Evolutionary conservation across 1,140 invertebrate genomes (phyloP).

Genomic region (Semibalanus balanoides): DNA sequence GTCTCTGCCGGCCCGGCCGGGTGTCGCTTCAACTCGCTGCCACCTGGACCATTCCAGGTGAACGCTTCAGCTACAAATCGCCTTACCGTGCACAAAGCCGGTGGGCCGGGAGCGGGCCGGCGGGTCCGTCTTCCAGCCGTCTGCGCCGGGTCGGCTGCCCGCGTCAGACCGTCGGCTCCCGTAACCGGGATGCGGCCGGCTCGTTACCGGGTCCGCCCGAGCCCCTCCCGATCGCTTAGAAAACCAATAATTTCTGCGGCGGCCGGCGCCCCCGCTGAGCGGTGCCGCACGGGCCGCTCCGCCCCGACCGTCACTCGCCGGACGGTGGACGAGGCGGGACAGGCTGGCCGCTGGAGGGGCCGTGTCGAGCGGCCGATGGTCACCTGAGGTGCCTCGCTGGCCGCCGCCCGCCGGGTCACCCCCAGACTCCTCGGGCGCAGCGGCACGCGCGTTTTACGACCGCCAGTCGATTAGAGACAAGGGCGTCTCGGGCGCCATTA

Average conservation of each 20-base stretch:
- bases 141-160: no score
- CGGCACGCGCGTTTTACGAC: no score
- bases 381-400: not conserved
- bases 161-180: no score
- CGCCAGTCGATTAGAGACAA: not conserved
- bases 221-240: not conserved
- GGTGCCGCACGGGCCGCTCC: no score
- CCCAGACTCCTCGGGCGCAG: no score
- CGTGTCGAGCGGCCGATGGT: not conserved
- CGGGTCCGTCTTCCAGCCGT: not conserved
- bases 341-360: no score
- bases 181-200: no score
- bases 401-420: no score
- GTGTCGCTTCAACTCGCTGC: no score
- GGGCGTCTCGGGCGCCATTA: not conserved
- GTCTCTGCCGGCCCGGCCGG: not conserved
- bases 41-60: not conserved
- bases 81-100: not conserved
- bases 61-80: not conserved
- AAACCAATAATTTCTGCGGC: not conserved
- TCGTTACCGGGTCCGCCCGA: not conserved
- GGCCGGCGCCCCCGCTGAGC: no score
- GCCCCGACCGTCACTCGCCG: no score
- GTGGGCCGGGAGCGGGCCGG: no score
- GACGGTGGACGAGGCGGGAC: not conserved